These are phyloP conservation scores for Argyresthia goedartella DNA, from an alignment of 2,888 invertebrate species.

Conservation along the genomic window DNA sequence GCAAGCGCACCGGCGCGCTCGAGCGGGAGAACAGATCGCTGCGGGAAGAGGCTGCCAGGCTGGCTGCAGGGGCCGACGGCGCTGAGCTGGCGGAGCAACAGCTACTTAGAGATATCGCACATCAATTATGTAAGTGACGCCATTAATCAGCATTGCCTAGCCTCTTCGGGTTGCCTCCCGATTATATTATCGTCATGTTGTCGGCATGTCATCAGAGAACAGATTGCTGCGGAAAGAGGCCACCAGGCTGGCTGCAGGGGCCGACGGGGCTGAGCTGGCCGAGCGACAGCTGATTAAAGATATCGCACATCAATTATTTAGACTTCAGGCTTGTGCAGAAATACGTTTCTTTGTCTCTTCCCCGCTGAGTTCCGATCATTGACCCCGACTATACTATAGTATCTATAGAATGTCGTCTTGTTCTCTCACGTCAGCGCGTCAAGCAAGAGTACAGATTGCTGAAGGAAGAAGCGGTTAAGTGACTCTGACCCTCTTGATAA, in stretches of 20 bases:
- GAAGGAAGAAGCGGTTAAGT: too few species aligned
- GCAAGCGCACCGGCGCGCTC: conserved; percentile 84
- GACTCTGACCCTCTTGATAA: too few species aligned
- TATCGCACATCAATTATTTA: too few species aligned
- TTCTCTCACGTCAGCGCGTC: too few species aligned
- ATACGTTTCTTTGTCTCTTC: too few species aligned
- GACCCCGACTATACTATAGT: too few species aligned
- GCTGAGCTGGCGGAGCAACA: conserved; percentile 92
- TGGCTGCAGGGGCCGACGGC: conserved; percentile 85
- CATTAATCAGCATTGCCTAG: background rate
- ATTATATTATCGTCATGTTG: too few species aligned
- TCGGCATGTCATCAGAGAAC: background rate
- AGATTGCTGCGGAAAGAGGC: background rate
- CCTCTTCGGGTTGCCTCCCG: too few species aligned
- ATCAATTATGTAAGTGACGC: conserved; percentile 79
- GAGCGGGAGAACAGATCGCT: conserved; percentile 92
- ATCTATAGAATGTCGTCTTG: too few species aligned
- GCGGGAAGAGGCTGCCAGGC: conserved; percentile 82
- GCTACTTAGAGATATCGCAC: conserved; percentile 88
- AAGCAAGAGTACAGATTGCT: too few species aligned
- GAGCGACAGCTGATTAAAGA: conserved; percentile 90
- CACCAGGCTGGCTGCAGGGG: background rate
- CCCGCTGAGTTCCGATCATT: too few species aligned
- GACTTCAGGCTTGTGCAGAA: too few species aligned
- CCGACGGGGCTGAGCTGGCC: conserved; percentile 84